Conservation (phyloP, 2,888 invertebrate species). For the Drosophila pseudotakahashii region DNA sequence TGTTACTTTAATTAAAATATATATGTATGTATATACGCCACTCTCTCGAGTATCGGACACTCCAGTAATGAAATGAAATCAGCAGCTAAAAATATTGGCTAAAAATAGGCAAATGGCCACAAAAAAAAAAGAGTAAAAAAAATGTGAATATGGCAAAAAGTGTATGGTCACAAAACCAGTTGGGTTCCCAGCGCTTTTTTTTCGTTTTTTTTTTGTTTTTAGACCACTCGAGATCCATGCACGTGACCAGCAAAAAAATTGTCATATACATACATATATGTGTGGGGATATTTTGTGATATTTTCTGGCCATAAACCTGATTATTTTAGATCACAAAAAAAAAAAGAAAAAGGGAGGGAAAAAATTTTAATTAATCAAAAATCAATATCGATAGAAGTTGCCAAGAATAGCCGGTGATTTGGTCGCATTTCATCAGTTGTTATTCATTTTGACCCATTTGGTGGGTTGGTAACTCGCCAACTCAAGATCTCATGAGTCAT, state of each 20-base stretch:
- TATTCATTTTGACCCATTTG: constrained; percentile 24
- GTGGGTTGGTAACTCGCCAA: constrained; percentile 24
- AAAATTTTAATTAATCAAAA: constrained; percentile 34
- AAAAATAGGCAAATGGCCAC: constrained; percentile 63
- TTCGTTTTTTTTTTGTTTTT: neutral
- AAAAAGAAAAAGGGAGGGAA: neutral
- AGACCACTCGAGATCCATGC: constrained; percentile 29
- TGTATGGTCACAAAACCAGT: constrained; percentile 33
- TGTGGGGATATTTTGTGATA: constrained; percentile 14
- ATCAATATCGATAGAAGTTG: constrained; percentile 5
- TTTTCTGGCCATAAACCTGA: constrained; percentile 36
- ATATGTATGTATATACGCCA: constrained; percentile 10
- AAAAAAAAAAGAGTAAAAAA: neutral
- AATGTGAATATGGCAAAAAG: constrained; percentile 20
- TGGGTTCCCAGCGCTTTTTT: constrained; percentile 9
- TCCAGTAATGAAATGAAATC: constrained; percentile 62
- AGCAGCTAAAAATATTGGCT: constrained; percentile 71
- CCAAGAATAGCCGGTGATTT: constrained; percentile 16
- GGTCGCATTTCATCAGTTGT: constrained; percentile 5
- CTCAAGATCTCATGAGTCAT: constrained; percentile 20
- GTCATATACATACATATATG: constrained; percentile 2
- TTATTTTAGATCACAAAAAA: constrained; percentile 18
- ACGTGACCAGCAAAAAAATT: constrained; percentile 56
- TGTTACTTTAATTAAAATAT: constrained; percentile 44
- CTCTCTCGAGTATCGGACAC: constrained; percentile 20